Percentiles rank a stretch among this genome's conserved stretches.
These are phyloP conservation scores for Graphium colonna DNA, from an alignment of 2,888 invertebrate species.

Conservation along the genomic window DNA sequence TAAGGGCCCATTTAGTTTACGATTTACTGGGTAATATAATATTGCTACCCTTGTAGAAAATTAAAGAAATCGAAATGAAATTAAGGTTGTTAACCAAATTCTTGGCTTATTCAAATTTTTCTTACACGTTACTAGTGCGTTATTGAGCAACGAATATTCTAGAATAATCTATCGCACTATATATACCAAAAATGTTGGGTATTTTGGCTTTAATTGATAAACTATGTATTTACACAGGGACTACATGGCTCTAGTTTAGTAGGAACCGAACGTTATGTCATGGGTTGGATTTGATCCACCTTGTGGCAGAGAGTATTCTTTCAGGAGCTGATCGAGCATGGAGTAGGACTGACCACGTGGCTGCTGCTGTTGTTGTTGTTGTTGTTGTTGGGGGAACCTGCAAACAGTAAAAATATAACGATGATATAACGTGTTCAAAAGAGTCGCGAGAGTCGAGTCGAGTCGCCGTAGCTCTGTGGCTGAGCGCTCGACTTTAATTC, in stretches of 20 bases:
- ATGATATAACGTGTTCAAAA: too few relatives aligned
- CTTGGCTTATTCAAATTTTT: not conserved
- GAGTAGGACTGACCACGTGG: constrained; percentile 54
- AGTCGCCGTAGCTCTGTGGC: too few relatives aligned
- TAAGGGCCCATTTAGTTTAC: not conserved
- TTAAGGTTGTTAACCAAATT: not conserved
- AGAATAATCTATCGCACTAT: not conserved
- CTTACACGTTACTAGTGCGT: not conserved
- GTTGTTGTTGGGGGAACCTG: constrained; percentile 35
- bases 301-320: constrained; percentile 88
- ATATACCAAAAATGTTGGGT: constrained; percentile 20
- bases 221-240: constrained; percentile 68
- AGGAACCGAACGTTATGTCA: constrained; percentile 91
- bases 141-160: not conserved
- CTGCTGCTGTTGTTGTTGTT: constrained; percentile 43
- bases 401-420: too few relatives aligned
- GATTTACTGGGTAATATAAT: constrained; percentile 2
- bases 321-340: constrained; percentile 88
- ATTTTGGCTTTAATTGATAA: constrained; percentile 46
- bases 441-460: too few relatives aligned
- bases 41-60: not conserved
- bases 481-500: too few relatives aligned
- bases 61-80: not conserved
- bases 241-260: constrained; percentile 67
- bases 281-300: constrained; percentile 85